Evolutionary conservation across 2,797 vertebrate species (phyloP).

Genomic region (Chelmon rostratus): DNA sequence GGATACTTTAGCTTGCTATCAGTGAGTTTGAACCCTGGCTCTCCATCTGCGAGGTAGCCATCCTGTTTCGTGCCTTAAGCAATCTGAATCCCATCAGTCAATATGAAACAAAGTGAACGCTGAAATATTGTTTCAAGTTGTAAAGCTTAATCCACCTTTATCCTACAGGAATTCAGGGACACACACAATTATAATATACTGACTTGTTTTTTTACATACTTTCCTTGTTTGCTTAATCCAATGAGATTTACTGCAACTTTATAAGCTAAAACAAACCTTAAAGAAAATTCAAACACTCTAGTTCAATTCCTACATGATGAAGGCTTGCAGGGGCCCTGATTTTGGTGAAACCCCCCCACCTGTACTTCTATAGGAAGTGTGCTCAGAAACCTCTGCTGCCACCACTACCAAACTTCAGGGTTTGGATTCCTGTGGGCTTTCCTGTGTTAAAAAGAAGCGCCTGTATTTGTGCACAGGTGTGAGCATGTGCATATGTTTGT

Average conservation of each 20-base stretch:
- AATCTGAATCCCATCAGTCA: not conserved
- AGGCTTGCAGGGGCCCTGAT: conserved; percentile 7
- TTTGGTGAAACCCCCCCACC: conserved; percentile 21
- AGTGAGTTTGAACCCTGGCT: not conserved
- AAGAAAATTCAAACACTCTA: not conserved
- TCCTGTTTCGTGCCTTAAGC: conserved; percentile 13
- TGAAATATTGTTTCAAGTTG: not conserved
- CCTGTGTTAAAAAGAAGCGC: conserved; percentile 70
- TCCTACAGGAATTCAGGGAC: too few species aligned
- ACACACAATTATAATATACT: not conserved
- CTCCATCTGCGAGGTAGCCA: conserved; percentile 8
- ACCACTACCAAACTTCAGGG: too few species aligned
- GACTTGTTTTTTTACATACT: not conserved
- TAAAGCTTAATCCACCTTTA: not conserved
- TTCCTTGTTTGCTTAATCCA: not conserved
- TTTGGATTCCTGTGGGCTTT: conserved; percentile 79
- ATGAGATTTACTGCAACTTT: not conserved
- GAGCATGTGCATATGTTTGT: conserved; percentile 13
- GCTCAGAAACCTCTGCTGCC: conserved; percentile 69
- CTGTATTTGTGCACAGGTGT: conserved; percentile 55
- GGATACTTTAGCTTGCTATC: conserved; percentile 19
- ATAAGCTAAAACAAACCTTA: not conserved
- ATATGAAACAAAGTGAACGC: conserved; percentile 2
- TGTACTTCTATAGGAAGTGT: conserved; percentile 66
- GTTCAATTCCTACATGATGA: conserved; percentile 8